Percentiles rank a stretch among this genome's conserved stretches.
phyloP scores from a whole-genome alignment of 2,888 invertebrate genomes.

The Apamea sordens region DNA sequence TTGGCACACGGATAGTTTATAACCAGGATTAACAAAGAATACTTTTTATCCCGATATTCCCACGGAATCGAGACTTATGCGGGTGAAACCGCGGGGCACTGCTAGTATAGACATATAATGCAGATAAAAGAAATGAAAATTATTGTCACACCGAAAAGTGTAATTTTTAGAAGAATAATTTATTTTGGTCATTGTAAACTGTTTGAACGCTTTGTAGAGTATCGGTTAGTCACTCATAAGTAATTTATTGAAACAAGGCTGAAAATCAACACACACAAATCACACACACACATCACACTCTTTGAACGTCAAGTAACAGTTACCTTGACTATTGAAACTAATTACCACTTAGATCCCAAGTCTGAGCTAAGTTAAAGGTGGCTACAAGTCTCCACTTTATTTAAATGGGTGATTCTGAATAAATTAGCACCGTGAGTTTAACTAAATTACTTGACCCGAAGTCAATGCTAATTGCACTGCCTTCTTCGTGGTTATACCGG shows the following conservation, averaged over 20 bases:
- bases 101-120: too few species aligned
- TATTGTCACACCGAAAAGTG: too few species aligned
- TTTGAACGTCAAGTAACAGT: neutral
- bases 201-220: neutral
- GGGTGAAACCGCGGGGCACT: too few species aligned
- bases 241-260: neutral
- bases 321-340: neutral
- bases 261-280: neutral
- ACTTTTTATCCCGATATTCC: too few species aligned
- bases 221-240: neutral
- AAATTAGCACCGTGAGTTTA: constrained; percentile 17
- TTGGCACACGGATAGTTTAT: too few species aligned
- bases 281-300: too few species aligned
- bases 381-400: neutral
- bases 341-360: neutral
- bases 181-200: neutral
- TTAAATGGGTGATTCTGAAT: neutral
- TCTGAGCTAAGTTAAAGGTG: neutral
- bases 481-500: neutral
- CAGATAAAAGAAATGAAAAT: too few species aligned
- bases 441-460: constrained; percentile 6
- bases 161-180: neutral
- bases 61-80: too few species aligned
- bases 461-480: constrained; percentile 2
- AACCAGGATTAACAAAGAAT: too few species aligned